Evolutionary conservation across 92 coral and sea anemone species (phyloP).

Genomic region (Porites lobata): DNA sequence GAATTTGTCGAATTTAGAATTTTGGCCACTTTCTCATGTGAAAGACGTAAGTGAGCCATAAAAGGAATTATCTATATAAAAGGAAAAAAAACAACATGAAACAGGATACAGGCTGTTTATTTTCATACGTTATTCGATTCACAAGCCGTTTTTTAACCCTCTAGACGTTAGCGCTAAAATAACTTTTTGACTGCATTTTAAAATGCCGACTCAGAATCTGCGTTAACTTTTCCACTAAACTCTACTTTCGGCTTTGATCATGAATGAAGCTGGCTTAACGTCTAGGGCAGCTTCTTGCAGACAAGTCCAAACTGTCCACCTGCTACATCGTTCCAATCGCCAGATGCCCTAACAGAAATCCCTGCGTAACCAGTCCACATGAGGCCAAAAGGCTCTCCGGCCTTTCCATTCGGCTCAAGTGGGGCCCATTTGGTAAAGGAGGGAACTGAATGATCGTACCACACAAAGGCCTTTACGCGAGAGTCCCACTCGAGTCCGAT

Average conservation of each 20-base stretch:
- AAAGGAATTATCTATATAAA: no score
- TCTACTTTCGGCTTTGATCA: not conserved
- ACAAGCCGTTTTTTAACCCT: no score
- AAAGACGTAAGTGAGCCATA: no score
- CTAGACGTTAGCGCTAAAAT: no score
- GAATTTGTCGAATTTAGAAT: no score
- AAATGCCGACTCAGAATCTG: no score
- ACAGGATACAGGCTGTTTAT: no score
- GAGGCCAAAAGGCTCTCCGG: not conserved
- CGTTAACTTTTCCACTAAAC: not conserved
- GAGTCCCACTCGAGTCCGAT: slow-evolving; percentile 3
- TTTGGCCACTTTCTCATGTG: no score
- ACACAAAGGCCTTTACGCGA: not conserved
- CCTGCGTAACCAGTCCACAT: not conserved
- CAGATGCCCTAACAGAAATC: not conserved
- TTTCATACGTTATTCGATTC: no score
- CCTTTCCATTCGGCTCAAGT: slow-evolving; percentile 1
- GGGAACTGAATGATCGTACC: not conserved
- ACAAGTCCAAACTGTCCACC: not conserved
- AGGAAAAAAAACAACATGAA: no score
- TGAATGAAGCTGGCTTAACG: not conserved
- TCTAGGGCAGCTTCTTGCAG: slow-evolving; percentile 11
- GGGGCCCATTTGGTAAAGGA: not conserved
- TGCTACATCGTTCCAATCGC: not conserved
- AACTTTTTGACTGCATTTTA: no score